These are phyloP conservation scores for Mesorhabditis spiculigera DNA, from an alignment of 2,888 invertebrate genomes.

Conservation along the genomic window DNA sequence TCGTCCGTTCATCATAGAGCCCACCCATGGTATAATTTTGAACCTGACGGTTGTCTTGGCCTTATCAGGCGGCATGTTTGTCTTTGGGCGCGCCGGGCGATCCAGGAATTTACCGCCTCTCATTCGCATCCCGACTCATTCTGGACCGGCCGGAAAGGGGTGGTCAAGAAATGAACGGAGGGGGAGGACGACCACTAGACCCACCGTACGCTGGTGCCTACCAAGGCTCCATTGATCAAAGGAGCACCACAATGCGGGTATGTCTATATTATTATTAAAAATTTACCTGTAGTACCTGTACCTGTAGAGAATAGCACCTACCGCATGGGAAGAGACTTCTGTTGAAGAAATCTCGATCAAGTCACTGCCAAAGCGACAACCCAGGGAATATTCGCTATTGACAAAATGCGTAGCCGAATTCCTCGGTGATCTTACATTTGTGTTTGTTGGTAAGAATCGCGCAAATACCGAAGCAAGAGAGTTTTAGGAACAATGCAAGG, in stretches of 20 bases:
- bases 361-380: neutral
- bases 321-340: neutral
- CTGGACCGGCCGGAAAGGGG: too few species aligned
- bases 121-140: too few species aligned
- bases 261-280: too few species aligned
- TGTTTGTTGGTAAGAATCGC: conserved; percentile 37
- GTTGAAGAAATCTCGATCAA: conserved; percentile 1
- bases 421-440: conserved; percentile 42
- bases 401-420: conserved; percentile 46
- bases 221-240: neutral
- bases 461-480: neutral
- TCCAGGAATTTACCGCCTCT: too few species aligned
- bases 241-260: neutral
- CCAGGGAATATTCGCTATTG: conserved; percentile 31
- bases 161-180: too few species aligned
- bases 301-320: neutral
- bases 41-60: too few species aligned
- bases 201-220: neutral
- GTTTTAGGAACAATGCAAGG: conserved; percentile 39
- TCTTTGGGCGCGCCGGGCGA: too few species aligned
- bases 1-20: too few species aligned
- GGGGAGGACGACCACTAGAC: neutral
- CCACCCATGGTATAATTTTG: too few species aligned
- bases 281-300: too few species aligned
- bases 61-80: too few species aligned